These are phyloP conservation scores for Pheosia gnoma DNA, from an alignment of 2,888 invertebrate genomes.

Conservation along the genomic window DNA sequence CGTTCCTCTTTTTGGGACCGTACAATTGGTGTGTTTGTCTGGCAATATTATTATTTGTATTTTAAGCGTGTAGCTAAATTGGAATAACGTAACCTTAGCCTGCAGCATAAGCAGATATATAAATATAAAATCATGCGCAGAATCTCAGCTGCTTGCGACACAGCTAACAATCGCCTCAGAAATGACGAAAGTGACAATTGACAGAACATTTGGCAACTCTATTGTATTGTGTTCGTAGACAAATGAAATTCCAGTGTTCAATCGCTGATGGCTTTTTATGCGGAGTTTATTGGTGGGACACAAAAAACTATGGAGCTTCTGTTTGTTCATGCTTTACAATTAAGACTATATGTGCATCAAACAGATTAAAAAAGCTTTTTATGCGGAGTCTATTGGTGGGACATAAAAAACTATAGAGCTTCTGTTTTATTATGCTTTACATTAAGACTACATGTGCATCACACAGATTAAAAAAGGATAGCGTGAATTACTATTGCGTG, in stretches of 20 bases:
- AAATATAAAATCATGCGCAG: background rate
- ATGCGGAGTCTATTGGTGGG: background rate
- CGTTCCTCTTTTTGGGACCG: too few relatives aligned
- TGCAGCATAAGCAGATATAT: constrained; percentile 6
- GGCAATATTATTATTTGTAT: too few relatives aligned
- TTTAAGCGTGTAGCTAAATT: too few relatives aligned
- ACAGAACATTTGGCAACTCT: constrained; percentile 35
- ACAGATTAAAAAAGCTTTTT: background rate
- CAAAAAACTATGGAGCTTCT: background rate
- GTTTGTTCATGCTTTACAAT: background rate
- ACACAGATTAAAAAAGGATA: too few relatives aligned
- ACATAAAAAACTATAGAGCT: background rate
- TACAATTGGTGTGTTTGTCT: too few relatives aligned
- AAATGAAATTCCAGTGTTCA: constrained; percentile 12
- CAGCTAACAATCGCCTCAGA: constrained; percentile 10
- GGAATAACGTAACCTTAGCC: background rate
- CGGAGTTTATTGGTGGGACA: background rate
- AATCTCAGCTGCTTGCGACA: constrained; percentile 50
- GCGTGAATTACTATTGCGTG: too few relatives aligned
- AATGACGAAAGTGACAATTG: constrained; percentile 56
- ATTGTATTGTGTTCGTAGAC: constrained; percentile 24
- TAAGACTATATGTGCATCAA: too few relatives aligned
- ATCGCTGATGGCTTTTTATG: constrained; percentile 3
- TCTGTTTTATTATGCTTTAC: background rate
- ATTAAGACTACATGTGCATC: too few relatives aligned